phyloP scores from a whole-genome alignment of 2,888 invertebrate genomes.

The Meloe dianella region DNA sequence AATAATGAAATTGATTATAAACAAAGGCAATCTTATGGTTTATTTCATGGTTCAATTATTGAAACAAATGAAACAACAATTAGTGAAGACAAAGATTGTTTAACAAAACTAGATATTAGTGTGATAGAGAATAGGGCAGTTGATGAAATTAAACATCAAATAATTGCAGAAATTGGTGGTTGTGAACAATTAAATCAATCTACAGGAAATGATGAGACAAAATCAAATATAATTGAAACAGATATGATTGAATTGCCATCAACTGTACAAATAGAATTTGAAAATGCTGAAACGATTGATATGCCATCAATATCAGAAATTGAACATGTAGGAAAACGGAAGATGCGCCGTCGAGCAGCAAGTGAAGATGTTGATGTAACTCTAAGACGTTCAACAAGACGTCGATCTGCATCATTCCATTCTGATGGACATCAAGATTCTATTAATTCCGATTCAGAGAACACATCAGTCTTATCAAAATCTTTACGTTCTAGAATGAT shows the following conservation, averaged over 20 bases:
- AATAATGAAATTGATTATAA: not conserved
- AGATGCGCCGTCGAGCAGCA: not conserved
- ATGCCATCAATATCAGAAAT: not conserved
- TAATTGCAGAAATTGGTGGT: not conserved
- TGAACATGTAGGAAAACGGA: not conserved
- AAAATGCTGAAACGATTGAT: not conserved
- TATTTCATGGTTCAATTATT: slow-evolving; percentile 11
- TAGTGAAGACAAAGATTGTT: not conserved
- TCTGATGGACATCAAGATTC: not conserved
- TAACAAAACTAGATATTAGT: slow-evolving; percentile 7
- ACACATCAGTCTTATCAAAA: not conserved
- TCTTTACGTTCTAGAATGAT: slow-evolving; percentile 5
- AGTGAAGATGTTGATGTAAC: not conserved
- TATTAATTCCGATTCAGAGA: not conserved
- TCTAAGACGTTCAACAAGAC: not conserved
- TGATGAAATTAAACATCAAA: not conserved
- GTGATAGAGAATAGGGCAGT: slow-evolving; percentile 1
- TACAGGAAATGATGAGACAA: not conserved
- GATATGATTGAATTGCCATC: not conserved
- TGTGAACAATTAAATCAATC: not conserved
- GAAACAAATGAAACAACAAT: not conserved
- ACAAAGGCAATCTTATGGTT: slow-evolving; percentile 7
- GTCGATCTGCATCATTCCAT: not conserved
- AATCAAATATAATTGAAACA: not conserved
- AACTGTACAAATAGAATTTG: not conserved